These are phyloP conservation scores for Agriopis leucophaearia DNA, from an alignment of 2,888 invertebrate genomes.

Conservation along the genomic window DNA sequence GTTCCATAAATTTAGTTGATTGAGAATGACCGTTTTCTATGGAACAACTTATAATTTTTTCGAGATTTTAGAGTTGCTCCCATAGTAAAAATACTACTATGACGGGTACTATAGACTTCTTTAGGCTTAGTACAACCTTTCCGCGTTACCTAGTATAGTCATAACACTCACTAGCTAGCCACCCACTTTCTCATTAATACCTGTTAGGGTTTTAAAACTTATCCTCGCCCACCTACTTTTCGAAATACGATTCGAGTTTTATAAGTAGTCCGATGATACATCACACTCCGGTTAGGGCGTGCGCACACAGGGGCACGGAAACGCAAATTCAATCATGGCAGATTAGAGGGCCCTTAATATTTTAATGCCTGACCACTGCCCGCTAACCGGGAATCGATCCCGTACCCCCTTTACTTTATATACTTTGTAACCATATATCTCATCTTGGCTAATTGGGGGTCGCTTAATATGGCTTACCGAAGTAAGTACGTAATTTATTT, in stretches of 20 bases:
- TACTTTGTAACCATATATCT: constrained; percentile 80
- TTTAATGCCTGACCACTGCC: constrained; percentile 84
- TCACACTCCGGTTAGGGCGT: constrained; percentile 67
- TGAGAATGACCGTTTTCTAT: no score
- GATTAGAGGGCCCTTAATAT: constrained; percentile 84
- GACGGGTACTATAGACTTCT: no score
- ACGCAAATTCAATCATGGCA: constrained; percentile 85
- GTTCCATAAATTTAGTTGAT: no score
- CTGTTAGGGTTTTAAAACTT: neutral
- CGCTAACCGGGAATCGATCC: constrained; percentile 80
- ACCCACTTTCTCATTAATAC: no score
- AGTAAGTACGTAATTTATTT: constrained; percentile 85
- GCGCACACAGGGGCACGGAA: constrained; percentile 65
- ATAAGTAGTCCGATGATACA: constrained; percentile 62
- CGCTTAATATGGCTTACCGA: constrained; percentile 85
- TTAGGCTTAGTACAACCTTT: no score
- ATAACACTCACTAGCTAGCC: neutral
- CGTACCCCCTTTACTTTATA: constrained; percentile 68
- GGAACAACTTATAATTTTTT: no score
- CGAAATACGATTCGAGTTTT: constrained; percentile 43
- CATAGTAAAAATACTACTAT: no score
- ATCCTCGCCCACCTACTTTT: neutral
- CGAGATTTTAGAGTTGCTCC: no score
- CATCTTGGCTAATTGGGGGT: constrained; percentile 84
- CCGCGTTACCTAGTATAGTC: no score